phyloP scores from a whole-genome alignment of 2,888 invertebrate species.

The Mesorhabditis spiculigera region DNA sequence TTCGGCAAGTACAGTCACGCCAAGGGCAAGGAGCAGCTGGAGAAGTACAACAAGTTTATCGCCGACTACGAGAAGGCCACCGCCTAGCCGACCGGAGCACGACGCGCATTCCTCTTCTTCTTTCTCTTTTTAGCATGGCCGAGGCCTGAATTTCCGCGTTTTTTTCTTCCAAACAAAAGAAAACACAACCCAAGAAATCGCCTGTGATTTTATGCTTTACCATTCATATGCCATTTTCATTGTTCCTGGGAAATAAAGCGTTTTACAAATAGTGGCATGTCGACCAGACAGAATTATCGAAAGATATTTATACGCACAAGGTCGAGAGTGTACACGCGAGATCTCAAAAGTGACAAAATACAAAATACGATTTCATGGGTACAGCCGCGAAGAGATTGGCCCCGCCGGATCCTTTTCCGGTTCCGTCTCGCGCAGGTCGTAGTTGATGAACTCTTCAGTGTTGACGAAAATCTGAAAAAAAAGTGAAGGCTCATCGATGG shows the following conservation, averaged over 20 bases:
- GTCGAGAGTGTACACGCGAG: neutral
- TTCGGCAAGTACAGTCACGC: constrained; percentile 24
- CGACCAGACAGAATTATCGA: too few species aligned
- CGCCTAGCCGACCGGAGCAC: neutral
- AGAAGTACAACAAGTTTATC: neutral
- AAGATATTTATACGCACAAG: too few species aligned
- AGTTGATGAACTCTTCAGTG: neutral
- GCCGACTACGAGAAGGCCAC: constrained; percentile 1
- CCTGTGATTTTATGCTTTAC: too few species aligned
- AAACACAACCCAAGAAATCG: too few species aligned
- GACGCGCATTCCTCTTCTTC: too few species aligned
- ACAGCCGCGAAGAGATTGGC: neutral
- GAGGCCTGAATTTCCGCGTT: too few species aligned
- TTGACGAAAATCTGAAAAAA: neutral
- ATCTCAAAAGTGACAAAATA: neutral
- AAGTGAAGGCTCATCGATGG: neutral
- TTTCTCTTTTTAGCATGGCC: too few species aligned
- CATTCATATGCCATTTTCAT: too few species aligned
- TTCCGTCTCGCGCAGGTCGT: neutral
- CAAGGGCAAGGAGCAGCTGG: neutral
- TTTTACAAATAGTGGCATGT: too few species aligned
- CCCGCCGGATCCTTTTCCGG: constrained; percentile 2
- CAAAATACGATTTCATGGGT: neutral
- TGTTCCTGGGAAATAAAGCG: too few species aligned
- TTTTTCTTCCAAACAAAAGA: too few species aligned